Conservation (phyloP, 1,140 invertebrate genomes). For the Camponotus vicinus region DNA sequence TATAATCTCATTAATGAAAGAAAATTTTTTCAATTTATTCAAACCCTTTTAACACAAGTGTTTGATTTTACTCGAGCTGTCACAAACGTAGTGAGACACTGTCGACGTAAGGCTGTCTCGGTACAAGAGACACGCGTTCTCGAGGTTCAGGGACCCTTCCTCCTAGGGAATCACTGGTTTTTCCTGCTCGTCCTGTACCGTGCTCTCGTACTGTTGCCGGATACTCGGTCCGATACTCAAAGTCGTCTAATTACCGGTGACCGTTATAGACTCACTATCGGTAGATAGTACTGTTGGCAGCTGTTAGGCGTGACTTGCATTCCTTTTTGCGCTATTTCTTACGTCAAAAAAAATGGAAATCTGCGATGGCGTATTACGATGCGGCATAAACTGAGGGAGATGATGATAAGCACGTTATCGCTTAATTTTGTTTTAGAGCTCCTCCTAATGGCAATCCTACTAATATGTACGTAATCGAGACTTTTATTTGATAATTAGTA, state of each 20-base stretch:
- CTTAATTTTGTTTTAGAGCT: constrained; percentile 38
- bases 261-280: constrained; percentile 69
- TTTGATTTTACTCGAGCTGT: not conserved
- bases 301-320: constrained; percentile 58
- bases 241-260: constrained; percentile 68
- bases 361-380: constrained; percentile 20
- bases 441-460: not conserved
- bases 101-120: constrained; percentile 20
- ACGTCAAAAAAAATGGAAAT: not conserved
- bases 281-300: constrained; percentile 22
- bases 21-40: not conserved
- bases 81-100: constrained; percentile 2
- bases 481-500: constrained; percentile 39
- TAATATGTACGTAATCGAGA: constrained; percentile 24
- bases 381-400: constrained; percentile 28
- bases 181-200: constrained; percentile 11
- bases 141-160: constrained; percentile 21
- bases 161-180: constrained; percentile 6
- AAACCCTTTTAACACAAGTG: not conserved
- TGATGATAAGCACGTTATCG: constrained; percentile 59
- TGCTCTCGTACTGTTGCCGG: constrained; percentile 37
- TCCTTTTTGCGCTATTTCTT: constrained; percentile 46
- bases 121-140: constrained; percentile 37
- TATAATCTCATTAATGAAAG: no score
- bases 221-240: constrained; percentile 67